These are phyloP conservation scores for Heteromormyrus szaboi DNA, from an alignment of 2,797 vertebrate genomes.

Conservation along the genomic window DNA sequence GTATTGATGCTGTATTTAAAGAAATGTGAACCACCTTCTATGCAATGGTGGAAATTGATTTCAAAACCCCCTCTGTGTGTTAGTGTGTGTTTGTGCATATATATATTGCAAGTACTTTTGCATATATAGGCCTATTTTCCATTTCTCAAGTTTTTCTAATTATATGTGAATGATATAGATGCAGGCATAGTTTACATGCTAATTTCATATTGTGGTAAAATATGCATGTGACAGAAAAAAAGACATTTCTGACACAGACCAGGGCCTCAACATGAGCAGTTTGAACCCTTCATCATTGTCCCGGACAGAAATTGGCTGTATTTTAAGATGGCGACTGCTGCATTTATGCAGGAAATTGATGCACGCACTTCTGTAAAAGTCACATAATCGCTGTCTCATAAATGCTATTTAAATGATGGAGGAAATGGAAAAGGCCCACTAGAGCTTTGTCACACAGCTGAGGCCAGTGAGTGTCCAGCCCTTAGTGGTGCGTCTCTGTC, in stretches of 20 bases:
- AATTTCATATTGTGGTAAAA: not conserved
- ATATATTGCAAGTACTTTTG: not conserved
- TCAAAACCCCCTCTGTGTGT: not conserved
- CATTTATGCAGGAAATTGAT: conserved; percentile 22
- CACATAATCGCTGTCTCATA: conserved; percentile 15
- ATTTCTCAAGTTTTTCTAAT: not conserved
- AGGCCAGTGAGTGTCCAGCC: not conserved
- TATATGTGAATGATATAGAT: not conserved
- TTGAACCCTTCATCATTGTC: not conserved
- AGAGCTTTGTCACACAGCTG: not conserved
- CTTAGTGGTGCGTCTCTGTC: not conserved
- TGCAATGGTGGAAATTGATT: not conserved
- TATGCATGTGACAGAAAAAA: not conserved
- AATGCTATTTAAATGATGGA: not conserved
- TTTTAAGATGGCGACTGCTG: conserved; percentile 15
- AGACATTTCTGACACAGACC: not conserved
- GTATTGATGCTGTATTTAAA: not conserved
- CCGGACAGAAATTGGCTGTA: conserved; percentile 13
- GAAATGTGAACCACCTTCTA: not conserved
- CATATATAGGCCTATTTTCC: not conserved
- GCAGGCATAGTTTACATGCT: not conserved
- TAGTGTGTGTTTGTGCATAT: not conserved
- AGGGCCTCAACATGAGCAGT: not conserved
- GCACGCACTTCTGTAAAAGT: conserved; percentile 12
- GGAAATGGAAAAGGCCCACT: not conserved